These are phyloP conservation scores for Hippocampus barbouri DNA, from an alignment of 2,113 vertebrate genomes.

Conservation along the genomic window DNA sequence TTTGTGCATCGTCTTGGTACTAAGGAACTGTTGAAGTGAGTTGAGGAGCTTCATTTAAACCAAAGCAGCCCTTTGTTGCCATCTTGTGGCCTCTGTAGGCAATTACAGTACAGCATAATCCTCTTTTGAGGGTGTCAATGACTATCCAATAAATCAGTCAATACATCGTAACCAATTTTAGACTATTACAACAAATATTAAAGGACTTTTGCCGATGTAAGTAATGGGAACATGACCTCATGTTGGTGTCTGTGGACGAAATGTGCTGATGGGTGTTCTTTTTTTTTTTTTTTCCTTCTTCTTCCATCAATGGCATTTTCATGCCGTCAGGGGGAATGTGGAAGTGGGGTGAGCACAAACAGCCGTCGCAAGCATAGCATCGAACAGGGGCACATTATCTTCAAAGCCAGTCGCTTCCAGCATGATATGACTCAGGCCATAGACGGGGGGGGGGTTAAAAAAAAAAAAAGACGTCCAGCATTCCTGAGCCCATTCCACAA, in stretches of 20 bases:
- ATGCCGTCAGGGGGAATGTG: conserved; percentile 23
- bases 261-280: background rate
- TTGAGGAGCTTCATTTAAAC: too few species aligned
- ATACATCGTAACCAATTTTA: too few species aligned
- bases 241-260: background rate
- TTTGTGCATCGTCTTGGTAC: too few species aligned
- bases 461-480: conserved; percentile 76
- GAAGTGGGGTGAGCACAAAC: conserved; percentile 47
- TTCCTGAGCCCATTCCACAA: conserved; percentile 91
- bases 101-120: too few species aligned
- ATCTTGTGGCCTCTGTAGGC: too few species aligned
- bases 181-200: too few species aligned
- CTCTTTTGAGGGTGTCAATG: too few species aligned
- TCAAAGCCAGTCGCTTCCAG: conserved; percentile 77
- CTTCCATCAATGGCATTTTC: conserved; percentile 1
- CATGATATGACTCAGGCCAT: conserved; percentile 74
- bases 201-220: too few species aligned
- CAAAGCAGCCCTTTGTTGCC: too few species aligned
- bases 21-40: too few species aligned
- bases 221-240: background rate
- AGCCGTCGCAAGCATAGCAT: conserved; percentile 25
- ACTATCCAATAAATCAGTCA: too few species aligned
- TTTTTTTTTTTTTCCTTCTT: background rate
- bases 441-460: conserved; percentile 36
- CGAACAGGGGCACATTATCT: conserved; percentile 63